phyloP scores from a whole-genome alignment of 2,888 invertebrate species.

The Pandemis corylana region DNA sequence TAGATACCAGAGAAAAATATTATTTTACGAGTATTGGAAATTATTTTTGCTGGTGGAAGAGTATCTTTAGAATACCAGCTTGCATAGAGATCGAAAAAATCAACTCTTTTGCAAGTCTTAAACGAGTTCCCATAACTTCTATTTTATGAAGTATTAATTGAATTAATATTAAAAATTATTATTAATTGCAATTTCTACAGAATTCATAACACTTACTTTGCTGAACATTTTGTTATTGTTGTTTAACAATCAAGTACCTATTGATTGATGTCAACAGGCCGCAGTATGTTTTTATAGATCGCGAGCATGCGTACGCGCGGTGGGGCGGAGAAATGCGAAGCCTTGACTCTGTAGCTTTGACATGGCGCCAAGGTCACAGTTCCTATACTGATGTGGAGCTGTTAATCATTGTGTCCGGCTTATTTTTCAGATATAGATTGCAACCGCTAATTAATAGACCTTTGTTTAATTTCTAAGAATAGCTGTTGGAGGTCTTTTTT shows the following conservation, averaged over 20 bases:
- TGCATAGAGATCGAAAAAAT: too few relatives aligned
- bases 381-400: slow-evolving; percentile 50
- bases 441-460: slow-evolving; percentile 22
- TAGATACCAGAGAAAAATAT: too few relatives aligned
- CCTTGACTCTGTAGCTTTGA: slow-evolving; percentile 71
- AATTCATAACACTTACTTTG: slow-evolving; percentile 61
- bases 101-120: too few relatives aligned
- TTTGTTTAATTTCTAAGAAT: slow-evolving; percentile 16
- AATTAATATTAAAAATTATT: not conserved
- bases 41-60: too few relatives aligned
- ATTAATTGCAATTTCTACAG: not conserved
- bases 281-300: slow-evolving; percentile 72
- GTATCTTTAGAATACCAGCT: too few relatives aligned
- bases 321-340: slow-evolving; percentile 68
- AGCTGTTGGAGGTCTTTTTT: not conserved
- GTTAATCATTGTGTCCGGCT: slow-evolving; percentile 53
- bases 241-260: slow-evolving; percentile 58
- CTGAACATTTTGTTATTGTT: slow-evolving; percentile 70
- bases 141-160: not conserved
- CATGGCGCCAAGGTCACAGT: slow-evolving; percentile 59
- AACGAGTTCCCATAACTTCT: too few relatives aligned
- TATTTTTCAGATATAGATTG: slow-evolving; percentile 26
- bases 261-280: slow-evolving; percentile 67
- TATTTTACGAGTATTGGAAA: too few relatives aligned
- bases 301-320: slow-evolving; percentile 51